A percentile compares a stretch with the other conserved stretches of the same genome.
Evolutionary conservation across 35 echinoderm and acorn worm species (phyloP).

Genomic region (Amphiura filiformis): DNA sequence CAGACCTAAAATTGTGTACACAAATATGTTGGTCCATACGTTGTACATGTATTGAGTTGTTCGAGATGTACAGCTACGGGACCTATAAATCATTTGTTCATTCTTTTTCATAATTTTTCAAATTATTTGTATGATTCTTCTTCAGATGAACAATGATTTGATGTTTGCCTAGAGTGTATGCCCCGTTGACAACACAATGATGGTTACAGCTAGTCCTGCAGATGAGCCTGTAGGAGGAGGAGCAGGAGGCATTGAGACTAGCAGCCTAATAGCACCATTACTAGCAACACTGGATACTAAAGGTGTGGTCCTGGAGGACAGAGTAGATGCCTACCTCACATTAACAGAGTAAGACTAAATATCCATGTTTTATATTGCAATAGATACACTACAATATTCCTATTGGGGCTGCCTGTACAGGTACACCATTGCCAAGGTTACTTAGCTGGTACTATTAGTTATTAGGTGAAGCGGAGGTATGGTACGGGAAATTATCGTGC

Average conservation of each 20-base stretch:
- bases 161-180: not conserved
- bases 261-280: not conserved
- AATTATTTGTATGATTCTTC: not conserved
- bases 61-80: not conserved
- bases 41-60: not conserved
- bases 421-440: too few species aligned
- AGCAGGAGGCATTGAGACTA: not conserved
- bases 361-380: not conserved
- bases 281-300: constrained; percentile 41
- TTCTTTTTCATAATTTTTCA: not conserved
- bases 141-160: not conserved
- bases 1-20: too few species aligned
- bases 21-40: too few species aligned
- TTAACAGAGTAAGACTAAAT: constrained; percentile 54
- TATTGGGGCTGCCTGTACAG: too few species aligned
- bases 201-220: constrained; percentile 12
- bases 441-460: too few species aligned
- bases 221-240: constrained; percentile 2
- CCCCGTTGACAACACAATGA: not conserved
- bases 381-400: too few species aligned
- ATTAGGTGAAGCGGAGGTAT: too few species aligned
- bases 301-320: constrained; percentile 27
- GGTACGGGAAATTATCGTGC: too few species aligned
- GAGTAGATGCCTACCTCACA: constrained; percentile 25
- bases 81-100: not conserved